These are phyloP conservation scores for Leptinotarsa tumamoca DNA, from an alignment of 2,888 invertebrate genomes.

Conservation along the genomic window DNA sequence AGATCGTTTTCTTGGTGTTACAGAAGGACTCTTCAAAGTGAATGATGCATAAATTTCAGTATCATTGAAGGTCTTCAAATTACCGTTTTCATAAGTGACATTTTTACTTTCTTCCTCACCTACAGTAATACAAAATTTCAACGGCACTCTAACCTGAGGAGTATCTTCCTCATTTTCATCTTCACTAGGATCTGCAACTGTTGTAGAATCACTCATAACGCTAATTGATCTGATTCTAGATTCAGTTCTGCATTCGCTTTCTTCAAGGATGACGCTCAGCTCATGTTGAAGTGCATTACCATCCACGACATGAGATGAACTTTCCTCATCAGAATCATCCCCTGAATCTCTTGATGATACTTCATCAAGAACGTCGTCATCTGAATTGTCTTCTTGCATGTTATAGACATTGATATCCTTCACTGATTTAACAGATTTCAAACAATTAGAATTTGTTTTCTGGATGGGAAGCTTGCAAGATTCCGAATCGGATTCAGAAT, in stretches of 20 bases:
- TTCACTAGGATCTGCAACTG: slow-evolving; percentile 59
- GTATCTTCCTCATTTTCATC: slow-evolving; percentile 61
- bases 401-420: slow-evolving; percentile 68
- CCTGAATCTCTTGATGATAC: slow-evolving; percentile 60
- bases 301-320: slow-evolving; percentile 45
- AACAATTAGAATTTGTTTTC: slow-evolving; percentile 48
- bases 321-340: slow-evolving; percentile 55
- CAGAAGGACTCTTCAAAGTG: slow-evolving; percentile 37
- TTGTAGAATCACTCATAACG: slow-evolving; percentile 58
- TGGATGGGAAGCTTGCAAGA: slow-evolving; percentile 19
- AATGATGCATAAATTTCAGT: slow-evolving; percentile 36
- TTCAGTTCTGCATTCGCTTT: slow-evolving; percentile 67
- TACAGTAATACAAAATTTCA: slow-evolving; percentile 33
- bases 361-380: slow-evolving; percentile 54
- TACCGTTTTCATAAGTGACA: slow-evolving; percentile 54
- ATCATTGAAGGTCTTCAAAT: slow-evolving; percentile 19
- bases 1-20: slow-evolving; percentile 27
- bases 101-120: slow-evolving; percentile 56
- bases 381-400: slow-evolving; percentile 51
- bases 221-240: slow-evolving; percentile 62
- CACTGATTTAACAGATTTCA: slow-evolving; percentile 70
- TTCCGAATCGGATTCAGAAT: slow-evolving; percentile 56
- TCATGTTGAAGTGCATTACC: slow-evolving; percentile 66
- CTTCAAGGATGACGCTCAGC: slow-evolving; percentile 73
- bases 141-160: slow-evolving; percentile 20